These are phyloP conservation scores for Melopsittacus undulatus DNA, from an alignment of 2,797 vertebrate genomes.

Conservation along the genomic window DNA sequence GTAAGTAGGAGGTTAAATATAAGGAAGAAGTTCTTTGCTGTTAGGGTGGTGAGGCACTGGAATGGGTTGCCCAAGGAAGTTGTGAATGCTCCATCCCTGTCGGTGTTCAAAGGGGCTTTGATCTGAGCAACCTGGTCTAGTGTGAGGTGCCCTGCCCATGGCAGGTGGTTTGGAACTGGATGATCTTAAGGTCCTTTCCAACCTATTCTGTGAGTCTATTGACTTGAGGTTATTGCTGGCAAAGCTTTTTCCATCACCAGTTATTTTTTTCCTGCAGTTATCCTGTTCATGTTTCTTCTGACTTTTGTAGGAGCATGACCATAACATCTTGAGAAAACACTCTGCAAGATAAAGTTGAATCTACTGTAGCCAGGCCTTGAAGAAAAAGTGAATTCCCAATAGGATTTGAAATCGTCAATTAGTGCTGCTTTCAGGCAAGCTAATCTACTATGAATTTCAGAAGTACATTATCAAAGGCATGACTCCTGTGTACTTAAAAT, in stretches of 20 bases:
- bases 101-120: not conserved
- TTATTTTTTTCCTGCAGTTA: conserved; percentile 10
- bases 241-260: not conserved
- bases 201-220: not conserved
- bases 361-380: not conserved
- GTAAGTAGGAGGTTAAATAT: not conserved
- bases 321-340: not conserved
- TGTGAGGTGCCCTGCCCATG: not conserved
- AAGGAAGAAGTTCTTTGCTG: not conserved
- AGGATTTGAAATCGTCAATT: conserved; percentile 4
- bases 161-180: not conserved
- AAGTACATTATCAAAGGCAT: not conserved
- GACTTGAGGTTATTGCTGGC: not conserved
- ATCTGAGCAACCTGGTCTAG: not conserved
- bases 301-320: not conserved
- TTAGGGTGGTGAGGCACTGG: not conserved
- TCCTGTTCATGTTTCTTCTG: not conserved
- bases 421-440: not conserved
- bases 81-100: not conserved
- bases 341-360: not conserved
- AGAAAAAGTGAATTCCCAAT: not conserved
- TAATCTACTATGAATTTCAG: not conserved
- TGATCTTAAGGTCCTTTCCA: not conserved
- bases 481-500: not conserved
- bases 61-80: not conserved